A percentile compares a stretch with the other conserved stretches of the same genome.
These are phyloP conservation scores for Stenchaetothrips biformis DNA, from an alignment of 2,888 invertebrate genomes.

Conservation along the genomic window DNA sequence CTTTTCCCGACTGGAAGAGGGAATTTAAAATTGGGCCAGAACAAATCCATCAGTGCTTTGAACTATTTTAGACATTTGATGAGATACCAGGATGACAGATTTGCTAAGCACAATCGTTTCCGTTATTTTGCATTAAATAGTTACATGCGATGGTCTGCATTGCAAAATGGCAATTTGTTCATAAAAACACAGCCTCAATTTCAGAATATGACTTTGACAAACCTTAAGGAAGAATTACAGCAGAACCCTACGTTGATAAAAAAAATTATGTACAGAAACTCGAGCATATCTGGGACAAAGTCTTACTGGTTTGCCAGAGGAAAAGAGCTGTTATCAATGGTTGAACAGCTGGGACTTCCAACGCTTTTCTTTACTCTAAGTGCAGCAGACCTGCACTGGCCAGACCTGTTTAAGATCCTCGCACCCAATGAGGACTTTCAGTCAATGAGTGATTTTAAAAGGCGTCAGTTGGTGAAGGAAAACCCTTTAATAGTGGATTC, in stretches of 20 bases:
- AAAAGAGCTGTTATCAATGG: conserved; percentile 33
- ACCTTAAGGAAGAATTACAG: conserved; percentile 25
- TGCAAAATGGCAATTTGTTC: background rate
- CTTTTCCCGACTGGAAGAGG: conserved; percentile 32
- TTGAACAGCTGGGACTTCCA: conserved; percentile 33
- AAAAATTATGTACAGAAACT: conserved; percentile 32
- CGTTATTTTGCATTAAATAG: conserved; percentile 24
- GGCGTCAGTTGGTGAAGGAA: background rate
- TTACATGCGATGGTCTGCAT: background rate
- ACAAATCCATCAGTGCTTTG: background rate
- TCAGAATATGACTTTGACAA: background rate
- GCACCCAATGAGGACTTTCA: background rate
- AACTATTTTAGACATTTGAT: conserved; percentile 28
- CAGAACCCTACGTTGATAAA: conserved; percentile 28
- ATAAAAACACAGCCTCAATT: background rate
- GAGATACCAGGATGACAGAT: conserved; percentile 26
- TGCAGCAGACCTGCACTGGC: conserved; percentile 36
- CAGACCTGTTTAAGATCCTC: conserved; percentile 31
- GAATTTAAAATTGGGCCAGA: conserved; percentile 25
- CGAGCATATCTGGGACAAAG: conserved; percentile 32
- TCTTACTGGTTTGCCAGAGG: conserved; percentile 32
- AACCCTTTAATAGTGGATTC: background rate
- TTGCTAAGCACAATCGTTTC: conserved; percentile 28
- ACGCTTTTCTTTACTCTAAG: conserved; percentile 35
- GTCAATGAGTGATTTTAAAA: background rate